These are phyloP conservation scores for Morpho deidamia DNA, from an alignment of 2,888 invertebrate genomes.

Conservation along the genomic window DNA sequence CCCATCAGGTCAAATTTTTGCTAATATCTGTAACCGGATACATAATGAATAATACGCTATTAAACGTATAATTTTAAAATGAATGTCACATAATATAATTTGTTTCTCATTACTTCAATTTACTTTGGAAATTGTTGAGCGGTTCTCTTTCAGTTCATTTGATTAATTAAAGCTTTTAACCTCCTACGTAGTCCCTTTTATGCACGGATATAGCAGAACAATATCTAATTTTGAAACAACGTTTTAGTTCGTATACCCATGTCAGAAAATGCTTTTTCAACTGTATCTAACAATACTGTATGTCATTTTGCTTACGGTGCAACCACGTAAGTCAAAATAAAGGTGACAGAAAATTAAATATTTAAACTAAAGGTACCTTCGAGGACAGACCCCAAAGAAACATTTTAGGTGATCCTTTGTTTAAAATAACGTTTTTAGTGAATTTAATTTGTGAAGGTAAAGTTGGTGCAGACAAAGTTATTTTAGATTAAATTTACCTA, in stretches of 20 bases:
- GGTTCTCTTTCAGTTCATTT: neutral
- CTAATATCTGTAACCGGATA: no score
- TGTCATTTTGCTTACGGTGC: neutral
- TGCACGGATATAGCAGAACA: neutral
- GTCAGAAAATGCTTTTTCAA: neutral
- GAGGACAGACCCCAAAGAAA: neutral
- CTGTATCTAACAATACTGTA: neutral
- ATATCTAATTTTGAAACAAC: neutral
- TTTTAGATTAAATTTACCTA: no score
- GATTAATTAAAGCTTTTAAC: slow-evolving; percentile 4
- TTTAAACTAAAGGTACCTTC: slow-evolving; percentile 12
- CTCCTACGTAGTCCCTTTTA: neutral
- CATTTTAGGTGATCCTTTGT: neutral
- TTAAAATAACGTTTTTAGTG: neutral
- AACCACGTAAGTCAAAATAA: slow-evolving; percentile 8
- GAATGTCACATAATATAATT: neutral
- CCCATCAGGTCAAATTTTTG: no score
- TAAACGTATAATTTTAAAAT: neutral
- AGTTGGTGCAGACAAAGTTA: neutral
- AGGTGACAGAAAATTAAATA: slow-evolving; percentile 16
- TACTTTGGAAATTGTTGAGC: neutral
- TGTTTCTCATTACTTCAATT: neutral
- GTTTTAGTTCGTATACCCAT: neutral
- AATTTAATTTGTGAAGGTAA: neutral
- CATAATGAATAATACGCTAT: no score